Percentiles rank a stretch among this genome's conserved stretches.
These are phyloP conservation scores for Ridgeia piscesae DNA, from an alignment of 1,140 invertebrate species.

Conservation along the genomic window DNA sequence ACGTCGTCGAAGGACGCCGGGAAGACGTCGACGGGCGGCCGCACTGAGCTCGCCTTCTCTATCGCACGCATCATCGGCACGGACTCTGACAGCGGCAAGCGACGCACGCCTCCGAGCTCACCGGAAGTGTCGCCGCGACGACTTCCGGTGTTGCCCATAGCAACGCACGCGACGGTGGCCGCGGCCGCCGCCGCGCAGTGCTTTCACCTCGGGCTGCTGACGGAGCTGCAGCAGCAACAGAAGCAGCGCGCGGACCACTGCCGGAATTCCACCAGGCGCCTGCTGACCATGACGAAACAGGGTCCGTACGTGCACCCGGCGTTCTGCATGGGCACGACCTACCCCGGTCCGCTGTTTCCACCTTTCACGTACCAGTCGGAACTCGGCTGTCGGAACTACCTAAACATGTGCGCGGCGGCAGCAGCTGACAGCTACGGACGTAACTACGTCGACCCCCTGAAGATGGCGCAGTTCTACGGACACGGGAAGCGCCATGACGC, in stretches of 20 bases:
- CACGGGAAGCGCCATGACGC: neutral
- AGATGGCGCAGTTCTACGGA: conserved; percentile 5
- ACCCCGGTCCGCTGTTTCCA: neutral
- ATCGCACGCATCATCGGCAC: conserved; percentile 27
- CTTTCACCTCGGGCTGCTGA: neutral
- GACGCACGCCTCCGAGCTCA: neutral
- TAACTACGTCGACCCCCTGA: neutral
- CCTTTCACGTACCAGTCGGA: neutral
- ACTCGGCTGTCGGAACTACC: neutral
- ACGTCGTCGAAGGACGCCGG: neutral
- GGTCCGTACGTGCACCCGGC: conserved; percentile 12
- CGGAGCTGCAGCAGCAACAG: neutral
- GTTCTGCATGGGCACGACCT: neutral
- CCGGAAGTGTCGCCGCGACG: neutral
- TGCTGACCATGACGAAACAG: neutral
- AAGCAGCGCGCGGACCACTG: neutral
- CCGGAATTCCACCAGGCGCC: neutral
- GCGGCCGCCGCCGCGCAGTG: neutral
- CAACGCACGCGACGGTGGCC: conserved; percentile 16
- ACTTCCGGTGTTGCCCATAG: conserved; percentile 12
- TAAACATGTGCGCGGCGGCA: neutral
- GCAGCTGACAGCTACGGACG: neutral
- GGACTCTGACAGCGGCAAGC: conserved; percentile 2
- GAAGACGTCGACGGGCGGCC: neutral
- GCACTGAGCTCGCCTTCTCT: conserved; percentile 25